Conservation (phyloP, 1,140 invertebrate genomes). For the Zaprionus gabonicus region DNA sequence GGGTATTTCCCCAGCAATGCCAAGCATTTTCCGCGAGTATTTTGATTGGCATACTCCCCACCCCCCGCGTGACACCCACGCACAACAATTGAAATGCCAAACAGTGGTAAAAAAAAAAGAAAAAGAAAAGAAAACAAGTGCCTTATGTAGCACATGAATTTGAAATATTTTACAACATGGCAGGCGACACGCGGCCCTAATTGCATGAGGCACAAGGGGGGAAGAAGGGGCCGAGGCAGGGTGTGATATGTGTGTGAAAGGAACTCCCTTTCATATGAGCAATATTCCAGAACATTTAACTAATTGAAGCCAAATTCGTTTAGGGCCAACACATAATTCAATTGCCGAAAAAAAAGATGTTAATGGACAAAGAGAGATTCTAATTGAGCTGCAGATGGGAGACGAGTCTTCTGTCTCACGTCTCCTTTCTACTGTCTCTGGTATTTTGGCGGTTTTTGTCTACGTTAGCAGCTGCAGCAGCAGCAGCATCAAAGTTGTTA, state of each 20-base stretch:
- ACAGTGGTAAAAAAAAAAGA: conserved; percentile 46
- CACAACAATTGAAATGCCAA: conserved; percentile 76
- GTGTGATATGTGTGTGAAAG: not conserved
- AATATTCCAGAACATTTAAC: conserved; percentile 81
- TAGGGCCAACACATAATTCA: conserved; percentile 63
- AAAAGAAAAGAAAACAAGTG: conserved; percentile 8
- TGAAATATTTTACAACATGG: conserved; percentile 75
- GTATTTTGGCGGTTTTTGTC: conserved; percentile 19
- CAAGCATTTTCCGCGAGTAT: conserved; percentile 76
- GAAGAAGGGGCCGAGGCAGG: not conserved
- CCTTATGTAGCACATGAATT: conserved; percentile 75
- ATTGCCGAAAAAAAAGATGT: conserved; percentile 48
- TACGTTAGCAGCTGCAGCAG: conserved; percentile 14
- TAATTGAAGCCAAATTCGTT: conserved; percentile 62
- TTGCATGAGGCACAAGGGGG: conserved; percentile 45
- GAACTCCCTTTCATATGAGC: conserved; percentile 48
- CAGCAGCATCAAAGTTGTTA: conserved; percentile 76
- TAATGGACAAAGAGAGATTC: conserved; percentile 44
- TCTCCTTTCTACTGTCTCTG: not conserved
- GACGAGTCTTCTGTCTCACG: too few species aligned
- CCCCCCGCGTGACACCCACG: conserved; percentile 14
- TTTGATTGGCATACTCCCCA: conserved; percentile 74
- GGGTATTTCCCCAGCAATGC: conserved; percentile 63
- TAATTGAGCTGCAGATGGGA: conserved; percentile 58
- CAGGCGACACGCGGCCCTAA: conserved; percentile 72